These are phyloP conservation scores for Chelidonichthys spinosus DNA, from an alignment of 2,797 vertebrate genomes.

Conservation along the genomic window DNA sequence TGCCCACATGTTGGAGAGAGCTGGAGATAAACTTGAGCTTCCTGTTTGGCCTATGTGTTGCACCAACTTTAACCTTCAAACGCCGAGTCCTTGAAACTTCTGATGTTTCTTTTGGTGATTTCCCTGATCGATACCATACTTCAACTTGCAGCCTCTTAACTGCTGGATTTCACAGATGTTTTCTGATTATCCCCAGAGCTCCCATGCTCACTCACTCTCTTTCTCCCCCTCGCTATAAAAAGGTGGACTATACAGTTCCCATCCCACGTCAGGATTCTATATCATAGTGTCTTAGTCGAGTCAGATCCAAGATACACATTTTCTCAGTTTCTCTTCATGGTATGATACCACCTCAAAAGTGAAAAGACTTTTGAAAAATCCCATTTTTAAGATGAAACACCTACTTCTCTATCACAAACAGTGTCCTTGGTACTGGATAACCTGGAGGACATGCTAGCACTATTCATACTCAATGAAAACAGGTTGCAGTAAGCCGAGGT, in stretches of 20 bases:
- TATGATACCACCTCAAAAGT: neutral
- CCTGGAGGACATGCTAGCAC: neutral
- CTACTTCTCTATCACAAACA: neutral
- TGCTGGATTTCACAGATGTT: slow-evolving; percentile 42
- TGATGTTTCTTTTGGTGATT: slow-evolving; percentile 30
- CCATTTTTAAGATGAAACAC: neutral
- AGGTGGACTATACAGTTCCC: neutral
- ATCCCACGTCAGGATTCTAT: slow-evolving; percentile 7
- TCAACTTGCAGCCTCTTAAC: slow-evolving; percentile 32
- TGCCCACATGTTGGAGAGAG: slow-evolving; percentile 12
- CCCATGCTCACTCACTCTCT: neutral
- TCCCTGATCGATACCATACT: slow-evolving; percentile 50
- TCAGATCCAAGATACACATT: too few relatives aligned
- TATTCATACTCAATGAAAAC: neutral
- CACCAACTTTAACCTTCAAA: slow-evolving; percentile 51
- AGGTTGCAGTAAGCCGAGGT: neutral
- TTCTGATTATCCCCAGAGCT: slow-evolving; percentile 28
- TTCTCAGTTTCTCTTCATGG: neutral
- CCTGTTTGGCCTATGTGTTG: slow-evolving; percentile 17
- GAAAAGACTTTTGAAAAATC: neutral
- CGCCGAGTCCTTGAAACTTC: slow-evolving; percentile 54
- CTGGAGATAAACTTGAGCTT: slow-evolving; percentile 42
- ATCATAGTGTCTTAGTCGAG: too few relatives aligned
- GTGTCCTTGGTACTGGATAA: slow-evolving; percentile 4
- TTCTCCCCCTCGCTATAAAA: neutral